Evolutionary conservation across 1,140 invertebrate species (phyloP).

Genomic region (Penaeus chinensis): DNA sequence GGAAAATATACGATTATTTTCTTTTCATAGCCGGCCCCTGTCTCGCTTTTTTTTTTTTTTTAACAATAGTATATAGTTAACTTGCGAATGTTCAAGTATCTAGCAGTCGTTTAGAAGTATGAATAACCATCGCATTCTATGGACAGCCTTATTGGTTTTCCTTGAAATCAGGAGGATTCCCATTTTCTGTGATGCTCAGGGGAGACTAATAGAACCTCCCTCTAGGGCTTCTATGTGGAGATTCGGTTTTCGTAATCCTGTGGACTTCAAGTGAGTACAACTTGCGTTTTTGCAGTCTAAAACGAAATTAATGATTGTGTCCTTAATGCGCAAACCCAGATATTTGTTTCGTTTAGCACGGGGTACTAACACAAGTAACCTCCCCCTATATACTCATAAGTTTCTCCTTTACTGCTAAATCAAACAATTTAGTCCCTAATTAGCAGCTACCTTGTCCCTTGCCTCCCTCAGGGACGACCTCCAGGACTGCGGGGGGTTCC

Average conservation of each 20-base stretch:
- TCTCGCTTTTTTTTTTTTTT: too few relatives aligned
- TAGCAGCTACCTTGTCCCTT: neutral
- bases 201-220: constrained; percentile 54
- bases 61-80: too few relatives aligned
- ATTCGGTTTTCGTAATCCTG: constrained; percentile 59
- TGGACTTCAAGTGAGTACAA: constrained; percentile 46
- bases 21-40: too few relatives aligned
- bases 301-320: neutral
- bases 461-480: constrained; percentile 34
- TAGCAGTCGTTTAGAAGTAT: too few relatives aligned
- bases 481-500: constrained; percentile 37
- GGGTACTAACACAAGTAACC: too few relatives aligned
- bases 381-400: too few relatives aligned
- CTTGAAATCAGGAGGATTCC: neutral
- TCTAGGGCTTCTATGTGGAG: constrained; percentile 58
- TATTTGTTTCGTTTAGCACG: too few relatives aligned
- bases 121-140: too few relatives aligned
- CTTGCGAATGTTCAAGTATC: too few relatives aligned
- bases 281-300: neutral
- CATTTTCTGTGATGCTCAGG: constrained; percentile 28
- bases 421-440: neutral
- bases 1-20: too few relatives aligned
- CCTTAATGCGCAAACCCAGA: too few relatives aligned
- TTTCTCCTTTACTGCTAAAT: neutral
- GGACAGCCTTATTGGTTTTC: constrained; percentile 7